Percentiles rank a stretch among this genome's conserved stretches.
phyloP scores from a whole-genome alignment of 2,113 vertebrate genomes.

The Salvelinus fontinalis region DNA sequence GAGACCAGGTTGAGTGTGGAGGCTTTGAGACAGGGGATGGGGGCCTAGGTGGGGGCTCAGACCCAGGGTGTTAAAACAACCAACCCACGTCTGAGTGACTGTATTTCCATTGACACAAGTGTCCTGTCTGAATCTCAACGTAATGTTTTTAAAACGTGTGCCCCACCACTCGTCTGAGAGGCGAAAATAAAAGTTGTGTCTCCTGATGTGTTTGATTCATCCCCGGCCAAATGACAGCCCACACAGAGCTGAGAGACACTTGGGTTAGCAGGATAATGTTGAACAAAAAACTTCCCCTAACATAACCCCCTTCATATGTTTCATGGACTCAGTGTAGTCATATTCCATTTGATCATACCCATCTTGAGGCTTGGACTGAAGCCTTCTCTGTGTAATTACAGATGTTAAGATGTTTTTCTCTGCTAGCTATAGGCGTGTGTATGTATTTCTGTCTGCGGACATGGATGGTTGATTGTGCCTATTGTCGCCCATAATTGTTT shows the following conservation, averaged over 20 bases:
- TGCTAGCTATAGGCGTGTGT: not conserved
- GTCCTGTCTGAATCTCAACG: constrained; percentile 23
- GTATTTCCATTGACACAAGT: not conserved
- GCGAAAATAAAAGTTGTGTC: constrained; percentile 56
- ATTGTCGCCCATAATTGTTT: no score
- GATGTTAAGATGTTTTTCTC: constrained; percentile 2
- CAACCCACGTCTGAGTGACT: not conserved
- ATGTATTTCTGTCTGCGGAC: constrained; percentile 1
- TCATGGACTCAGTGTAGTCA: not conserved
- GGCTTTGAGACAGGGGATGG: constrained; percentile 16
- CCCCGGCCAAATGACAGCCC: constrained; percentile 64
- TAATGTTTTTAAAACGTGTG: constrained; percentile 23
- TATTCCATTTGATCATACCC: constrained; percentile 22
- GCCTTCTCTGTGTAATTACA: constrained; percentile 16
- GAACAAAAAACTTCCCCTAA: constrained; percentile 49
- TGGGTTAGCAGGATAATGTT: constrained; percentile 51
- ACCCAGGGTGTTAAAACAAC: constrained; percentile 40
- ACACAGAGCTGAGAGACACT: constrained; percentile 62
- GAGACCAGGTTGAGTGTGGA: not conserved
- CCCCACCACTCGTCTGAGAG: constrained; percentile 46
- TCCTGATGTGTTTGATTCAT: constrained; percentile 43
- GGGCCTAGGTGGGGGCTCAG: no score
- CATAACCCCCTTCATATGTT: no score
- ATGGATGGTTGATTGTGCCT: not conserved
- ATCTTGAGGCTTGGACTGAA: not conserved